Percentiles rank a stretch among this genome's conserved stretches.
Evolutionary conservation across 2,888 invertebrate genomes (phyloP).

Genomic region (Pachliopta kotzebuea): DNA sequence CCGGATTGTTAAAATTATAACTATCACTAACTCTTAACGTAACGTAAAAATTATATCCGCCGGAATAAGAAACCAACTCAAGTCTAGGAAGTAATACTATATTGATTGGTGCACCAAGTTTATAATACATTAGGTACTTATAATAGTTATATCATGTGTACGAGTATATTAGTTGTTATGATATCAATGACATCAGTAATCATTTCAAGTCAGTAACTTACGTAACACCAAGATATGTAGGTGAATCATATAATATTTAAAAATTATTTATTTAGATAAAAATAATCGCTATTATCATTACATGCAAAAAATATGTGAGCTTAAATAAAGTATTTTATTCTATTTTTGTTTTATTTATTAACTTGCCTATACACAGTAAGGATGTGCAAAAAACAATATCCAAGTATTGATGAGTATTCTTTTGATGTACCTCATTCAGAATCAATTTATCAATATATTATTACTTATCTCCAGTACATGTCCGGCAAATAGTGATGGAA

Average conservation of each 20-base stretch:
- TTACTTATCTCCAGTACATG: too few species aligned
- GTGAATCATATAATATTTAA: slow-evolving; percentile 37
- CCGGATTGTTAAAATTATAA: slow-evolving; percentile 77
- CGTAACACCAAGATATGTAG: slow-evolving; percentile 24
- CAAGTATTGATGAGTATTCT: too few species aligned
- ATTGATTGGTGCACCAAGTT: slow-evolving; percentile 42
- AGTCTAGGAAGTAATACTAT: slow-evolving; percentile 30
- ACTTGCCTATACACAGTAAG: not conserved
- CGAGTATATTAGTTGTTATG: slow-evolving; percentile 14
- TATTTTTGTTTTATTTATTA: slow-evolving; percentile 41
- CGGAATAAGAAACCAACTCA: slow-evolving; percentile 33
- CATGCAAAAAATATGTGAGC: slow-evolving; percentile 65
- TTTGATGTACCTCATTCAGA: too few species aligned
- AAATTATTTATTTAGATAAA: slow-evolving; percentile 59
- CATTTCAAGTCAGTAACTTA: slow-evolving; percentile 4
- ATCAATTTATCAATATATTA: too few species aligned
- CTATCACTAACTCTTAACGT: slow-evolving; percentile 72
- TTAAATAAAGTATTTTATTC: slow-evolving; percentile 79
- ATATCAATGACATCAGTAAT: slow-evolving; percentile 17
- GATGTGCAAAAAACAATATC: too few species aligned
- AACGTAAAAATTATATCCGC: slow-evolving; percentile 40
- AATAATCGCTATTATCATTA: slow-evolving; percentile 56
- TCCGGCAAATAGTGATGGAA: too few species aligned
- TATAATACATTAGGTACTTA: slow-evolving; percentile 10
- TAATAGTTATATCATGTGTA: slow-evolving; percentile 11